Conservation (phyloP, 2,113 vertebrate species). For the Tricholaema leucomelas region DNA sequence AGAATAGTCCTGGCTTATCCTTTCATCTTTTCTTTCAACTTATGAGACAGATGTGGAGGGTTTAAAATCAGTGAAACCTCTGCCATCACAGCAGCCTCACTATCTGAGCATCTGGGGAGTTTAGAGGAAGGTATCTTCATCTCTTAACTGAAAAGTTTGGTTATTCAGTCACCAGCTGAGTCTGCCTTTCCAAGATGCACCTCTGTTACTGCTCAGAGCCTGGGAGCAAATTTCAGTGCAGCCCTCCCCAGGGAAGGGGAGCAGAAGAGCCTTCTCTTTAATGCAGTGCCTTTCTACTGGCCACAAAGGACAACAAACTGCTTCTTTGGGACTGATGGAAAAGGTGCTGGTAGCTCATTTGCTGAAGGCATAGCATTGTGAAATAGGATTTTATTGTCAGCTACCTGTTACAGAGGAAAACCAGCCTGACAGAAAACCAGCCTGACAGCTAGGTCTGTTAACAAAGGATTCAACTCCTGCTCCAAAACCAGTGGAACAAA, state of each 20-base stretch:
- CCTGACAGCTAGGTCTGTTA: not conserved
- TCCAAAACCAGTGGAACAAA: not conserved
- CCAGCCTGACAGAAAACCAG: not conserved
- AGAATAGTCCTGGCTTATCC: not conserved
- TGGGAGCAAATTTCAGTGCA: not conserved
- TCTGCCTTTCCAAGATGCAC: not conserved
- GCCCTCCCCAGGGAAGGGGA: not conserved
- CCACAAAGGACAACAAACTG: not conserved
- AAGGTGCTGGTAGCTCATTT: not conserved
- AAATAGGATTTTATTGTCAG: constrained; percentile 14
- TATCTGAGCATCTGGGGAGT: not conserved
- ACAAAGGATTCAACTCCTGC: not conserved
- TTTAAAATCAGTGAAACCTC: not conserved
- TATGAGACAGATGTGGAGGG: not conserved
- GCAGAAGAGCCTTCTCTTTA: not conserved
- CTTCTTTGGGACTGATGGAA: not conserved
- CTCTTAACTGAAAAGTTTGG: not conserved
- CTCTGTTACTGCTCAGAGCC: not conserved
- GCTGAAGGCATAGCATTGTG: not conserved
- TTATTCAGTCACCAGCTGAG: not conserved
- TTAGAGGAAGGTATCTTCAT: not conserved
- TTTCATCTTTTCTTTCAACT: not conserved
- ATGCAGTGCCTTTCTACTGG: not conserved
- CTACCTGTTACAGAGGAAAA: constrained; percentile 27
- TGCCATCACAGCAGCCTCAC: not conserved